Evolutionary conservation across 2,797 vertebrate species (phyloP), one percentile per base, ranked within the genome.

Genomic region (Sebastes aleutianus): DNA sequence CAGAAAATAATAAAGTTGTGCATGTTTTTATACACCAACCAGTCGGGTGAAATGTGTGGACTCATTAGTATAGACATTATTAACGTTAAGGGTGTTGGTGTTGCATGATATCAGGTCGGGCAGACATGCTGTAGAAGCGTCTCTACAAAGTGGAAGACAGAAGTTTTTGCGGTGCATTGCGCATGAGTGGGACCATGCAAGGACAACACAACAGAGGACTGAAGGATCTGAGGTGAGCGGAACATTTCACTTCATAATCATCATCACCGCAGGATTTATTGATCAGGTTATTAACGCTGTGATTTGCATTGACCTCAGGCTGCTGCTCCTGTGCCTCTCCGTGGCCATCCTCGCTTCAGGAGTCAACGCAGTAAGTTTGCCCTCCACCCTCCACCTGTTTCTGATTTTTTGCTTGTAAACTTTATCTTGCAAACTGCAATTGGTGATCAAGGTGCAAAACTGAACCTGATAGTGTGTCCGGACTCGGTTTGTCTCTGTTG

Each of bases 301-400:
- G 27, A 18, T 24, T 70, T 8, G 74, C 6, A 3, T 53, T 57
- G 20, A n/a, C 61, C 54, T 9, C 89, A 96, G 96, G 95, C 89
- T 95, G 88, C 85, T 95, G 85, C 86, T 95, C 4, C 71, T 96
- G 59, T 93, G 89, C 83, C 71, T 95, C 78, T 70, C n/a, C 69
- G 13, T 94, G 7, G 66, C 90, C 82, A 58, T 93, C 84, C 85
- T 96, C 72, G 74, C 82, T 34, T 74, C 93, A 4, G 88, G 79
- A 88, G 95, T 74, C 22, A 81, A 91, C 34, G 95, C 95, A 70
- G 96, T 96, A 92, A 96, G 96, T 96, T 64, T 36, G 26, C 16
- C 34, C 43, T 47, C 43, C 16, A 36, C 47, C 58, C 58, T 1
- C 34, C 70, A 75, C 50, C 9, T 75, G 54, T 32, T 70, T 50